Evolutionary conservation across 2,113 vertebrate species (phyloP).

Genomic region (Silurus asotus): DNA sequence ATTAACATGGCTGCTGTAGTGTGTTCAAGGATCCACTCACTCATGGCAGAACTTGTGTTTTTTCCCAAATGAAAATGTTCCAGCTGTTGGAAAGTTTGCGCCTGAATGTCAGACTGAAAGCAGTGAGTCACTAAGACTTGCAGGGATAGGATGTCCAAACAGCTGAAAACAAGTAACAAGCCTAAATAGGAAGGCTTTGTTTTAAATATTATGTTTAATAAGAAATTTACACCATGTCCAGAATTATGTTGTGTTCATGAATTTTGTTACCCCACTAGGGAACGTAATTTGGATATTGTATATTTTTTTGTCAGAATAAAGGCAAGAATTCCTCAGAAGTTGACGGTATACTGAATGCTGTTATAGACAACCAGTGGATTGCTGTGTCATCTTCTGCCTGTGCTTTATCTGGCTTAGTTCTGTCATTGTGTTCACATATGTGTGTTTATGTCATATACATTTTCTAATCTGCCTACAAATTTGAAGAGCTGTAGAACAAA

Average conservation of each 20-base stretch:
- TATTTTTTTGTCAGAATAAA: background rate
- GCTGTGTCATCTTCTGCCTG: background rate
- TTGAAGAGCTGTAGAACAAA: background rate
- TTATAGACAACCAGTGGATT: background rate
- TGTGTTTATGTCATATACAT: background rate
- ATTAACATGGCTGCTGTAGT: background rate
- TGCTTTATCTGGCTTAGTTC: background rate
- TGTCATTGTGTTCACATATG: background rate
- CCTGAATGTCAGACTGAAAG: background rate
- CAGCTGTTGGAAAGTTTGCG: background rate
- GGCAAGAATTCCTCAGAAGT: background rate
- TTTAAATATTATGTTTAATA: background rate
- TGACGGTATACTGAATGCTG: background rate
- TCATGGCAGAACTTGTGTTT: constrained; percentile 1
- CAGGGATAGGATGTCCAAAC: background rate
- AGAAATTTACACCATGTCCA: background rate
- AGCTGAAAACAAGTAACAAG: constrained; percentile 3
- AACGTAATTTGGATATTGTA: background rate
- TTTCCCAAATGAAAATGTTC: constrained; percentile 20
- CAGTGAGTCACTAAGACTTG: constrained; percentile 6
- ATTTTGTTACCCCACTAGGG: background rate
- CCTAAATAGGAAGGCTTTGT: background rate
- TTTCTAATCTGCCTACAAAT: background rate
- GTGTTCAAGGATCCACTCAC: background rate
- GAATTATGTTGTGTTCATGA: background rate